A percentile compares a stretch with the other conserved stretches of the same genome.
phyloP scores from a whole-genome alignment of 1,140 invertebrate genomes.

The Arctopsyche grandis region DNA sequence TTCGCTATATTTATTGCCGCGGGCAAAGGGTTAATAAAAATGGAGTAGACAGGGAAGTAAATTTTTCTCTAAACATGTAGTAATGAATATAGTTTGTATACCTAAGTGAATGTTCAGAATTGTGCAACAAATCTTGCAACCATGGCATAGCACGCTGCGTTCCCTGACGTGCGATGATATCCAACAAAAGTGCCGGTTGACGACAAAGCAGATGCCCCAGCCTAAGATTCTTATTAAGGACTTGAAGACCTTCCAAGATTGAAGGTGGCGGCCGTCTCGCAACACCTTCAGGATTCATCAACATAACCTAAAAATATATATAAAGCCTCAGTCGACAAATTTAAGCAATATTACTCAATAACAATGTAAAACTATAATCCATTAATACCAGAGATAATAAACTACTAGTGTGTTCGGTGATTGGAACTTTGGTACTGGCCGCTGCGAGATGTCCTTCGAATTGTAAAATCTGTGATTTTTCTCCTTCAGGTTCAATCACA shows the following conservation, averaged over 20 bases:
- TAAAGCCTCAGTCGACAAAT: conserved; percentile 22
- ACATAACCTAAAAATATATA: conserved; percentile 69
- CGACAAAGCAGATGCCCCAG: conserved; percentile 93
- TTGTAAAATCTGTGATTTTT: conserved; percentile 74
- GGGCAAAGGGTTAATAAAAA: no score
- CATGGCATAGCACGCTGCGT: conserved; percentile 95
- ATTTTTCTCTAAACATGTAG: no score
- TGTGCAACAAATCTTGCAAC: conserved; percentile 94
- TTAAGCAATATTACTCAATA: not conserved
- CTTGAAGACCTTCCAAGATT: conserved; percentile 84
- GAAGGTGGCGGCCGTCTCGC: conserved; percentile 80
- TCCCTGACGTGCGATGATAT: conserved; percentile 90
- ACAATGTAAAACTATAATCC: not conserved
- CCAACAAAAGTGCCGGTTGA: conserved; percentile 91
- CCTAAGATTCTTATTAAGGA: conserved; percentile 79
- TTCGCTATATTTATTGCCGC: no score
- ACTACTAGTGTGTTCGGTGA: conserved; percentile 91
- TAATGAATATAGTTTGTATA: conserved; percentile 53
- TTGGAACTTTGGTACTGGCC: conserved; percentile 83
- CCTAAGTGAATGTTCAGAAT: conserved; percentile 86
- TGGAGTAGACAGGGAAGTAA: no score
- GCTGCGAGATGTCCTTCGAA: conserved; percentile 93
- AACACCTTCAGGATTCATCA: conserved; percentile 85
- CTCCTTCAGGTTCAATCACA: conserved; percentile 58
- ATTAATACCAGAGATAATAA: conserved; percentile 79